Evolutionary conservation across 2,888 invertebrate species (phyloP), one percentile per base, ranked within the genome.

Genomic region (Cetonia aurata): DNA sequence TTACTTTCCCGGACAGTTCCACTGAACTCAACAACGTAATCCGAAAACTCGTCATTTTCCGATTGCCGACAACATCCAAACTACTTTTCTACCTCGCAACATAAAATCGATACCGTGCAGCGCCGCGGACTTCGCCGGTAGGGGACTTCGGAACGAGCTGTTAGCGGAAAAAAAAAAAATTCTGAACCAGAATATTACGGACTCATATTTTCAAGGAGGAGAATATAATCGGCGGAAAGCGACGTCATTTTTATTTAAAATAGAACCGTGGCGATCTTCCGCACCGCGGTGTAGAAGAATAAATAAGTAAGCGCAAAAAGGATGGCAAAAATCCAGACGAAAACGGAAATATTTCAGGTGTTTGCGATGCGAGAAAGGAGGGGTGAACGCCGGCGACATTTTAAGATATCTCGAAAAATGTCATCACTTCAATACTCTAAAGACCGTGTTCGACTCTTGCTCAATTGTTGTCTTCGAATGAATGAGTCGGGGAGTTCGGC

Each of bases 321-420:
- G 52, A 71, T 10, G 50, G 31, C 41, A 62, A 67, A 15, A 55
- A 41, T 48, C 37, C 37, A 68, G 41, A 33, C 48, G 56, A 57
- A 33, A 31, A 46, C 53, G 71, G 52, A 52, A 65, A 71, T 57
- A 71, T 70, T 74, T 73, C 76, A 77, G 76, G 76, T 77, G 75
- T 74, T 73, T 75, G 74, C 52, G 57, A 59, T 69, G 71, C 71
- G 62, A 75, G 74, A 74, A 75, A 75, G 72, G 4, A 4, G 74
- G 67, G 69, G 65, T 66, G 68, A 69, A 57, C 71, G 73, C 53
- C 71, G 67, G 69, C 31, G 67, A 71, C 72, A 59, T 74, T 73
- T 72, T 71, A 75, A 74, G 75, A 74, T 73, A 74, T 71, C 75
- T 74, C 72, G 71, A 73, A 76, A 71, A 74, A 76, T 75, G 74